phyloP scores from a whole-genome alignment of 2,113 vertebrate species.

The Copsychus sechellarum region DNA sequence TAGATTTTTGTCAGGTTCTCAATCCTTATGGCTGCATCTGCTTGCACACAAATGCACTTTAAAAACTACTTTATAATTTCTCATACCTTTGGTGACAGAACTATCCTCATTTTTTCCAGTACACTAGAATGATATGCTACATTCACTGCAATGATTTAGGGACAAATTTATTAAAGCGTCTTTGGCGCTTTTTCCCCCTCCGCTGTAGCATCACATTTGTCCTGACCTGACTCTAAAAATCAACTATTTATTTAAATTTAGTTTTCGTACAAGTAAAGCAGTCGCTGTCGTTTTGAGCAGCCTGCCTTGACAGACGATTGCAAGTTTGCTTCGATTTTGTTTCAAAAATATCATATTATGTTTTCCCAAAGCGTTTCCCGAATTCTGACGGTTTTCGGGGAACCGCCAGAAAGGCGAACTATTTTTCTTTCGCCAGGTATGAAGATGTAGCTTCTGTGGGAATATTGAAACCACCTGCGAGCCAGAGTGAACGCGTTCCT shows the following conservation, averaged over 20 bases:
- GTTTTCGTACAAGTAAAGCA: not conserved
- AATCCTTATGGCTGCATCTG: not conserved
- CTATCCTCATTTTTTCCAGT: not conserved
- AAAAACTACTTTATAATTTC: not conserved
- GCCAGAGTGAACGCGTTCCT: accelerated
- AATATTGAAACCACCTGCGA: not conserved
- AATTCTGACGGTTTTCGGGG: not conserved
- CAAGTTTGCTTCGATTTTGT: not conserved
- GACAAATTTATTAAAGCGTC: not conserved
- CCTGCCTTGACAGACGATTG: not conserved
- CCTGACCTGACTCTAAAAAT: not conserved
- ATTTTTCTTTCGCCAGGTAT: not conserved
- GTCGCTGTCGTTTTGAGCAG: not conserved
- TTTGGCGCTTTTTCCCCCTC: accelerated
- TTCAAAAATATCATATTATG: not conserved
- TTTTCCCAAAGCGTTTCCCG: not conserved
- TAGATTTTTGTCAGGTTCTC: not conserved
- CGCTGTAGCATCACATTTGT: not conserved
- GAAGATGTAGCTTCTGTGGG: not conserved
- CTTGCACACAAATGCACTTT: not conserved
- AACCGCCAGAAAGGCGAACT: not conserved
- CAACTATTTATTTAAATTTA: not conserved
- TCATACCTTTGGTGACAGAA: not conserved
- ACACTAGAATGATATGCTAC: not conserved
- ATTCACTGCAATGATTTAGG: not conserved